These are phyloP conservation scores for Dicyrtomina minuta DNA, from an alignment of 2,888 invertebrate genomes.

Conservation along the genomic window DNA sequence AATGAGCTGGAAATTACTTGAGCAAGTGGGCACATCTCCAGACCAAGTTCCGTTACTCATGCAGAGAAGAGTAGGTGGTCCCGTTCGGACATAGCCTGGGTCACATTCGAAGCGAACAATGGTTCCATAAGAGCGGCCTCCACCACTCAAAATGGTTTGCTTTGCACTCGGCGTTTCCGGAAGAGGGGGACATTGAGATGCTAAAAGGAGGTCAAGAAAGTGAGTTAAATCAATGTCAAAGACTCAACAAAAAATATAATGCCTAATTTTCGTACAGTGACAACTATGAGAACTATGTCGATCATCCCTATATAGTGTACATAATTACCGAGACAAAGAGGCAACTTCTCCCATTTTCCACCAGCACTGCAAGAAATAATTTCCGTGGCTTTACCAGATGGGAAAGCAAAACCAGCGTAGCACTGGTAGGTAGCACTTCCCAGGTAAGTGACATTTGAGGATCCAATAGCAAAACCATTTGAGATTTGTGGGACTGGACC, in stretches of 20 bases:
- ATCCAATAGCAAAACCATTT: conserved; percentile 93
- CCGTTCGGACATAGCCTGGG: conserved; percentile 82
- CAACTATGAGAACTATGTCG: too few species aligned
- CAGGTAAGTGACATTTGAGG: conserved; percentile 90
- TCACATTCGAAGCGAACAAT: conserved; percentile 90
- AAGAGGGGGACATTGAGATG: conserved; percentile 85
- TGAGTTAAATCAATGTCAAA: too few species aligned
- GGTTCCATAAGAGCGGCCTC: conserved; percentile 88
- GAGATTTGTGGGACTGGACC: conserved; percentile 97
- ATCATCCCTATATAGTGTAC: too few species aligned
- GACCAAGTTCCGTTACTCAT: conserved; percentile 97
- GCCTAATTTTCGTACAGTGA: background rate
- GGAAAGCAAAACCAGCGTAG: conserved; percentile 92
- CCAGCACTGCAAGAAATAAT: conserved; percentile 85
- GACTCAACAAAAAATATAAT: background rate
- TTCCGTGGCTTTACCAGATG: conserved; percentile 82
- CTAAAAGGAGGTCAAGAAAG: conserved; percentile 59
- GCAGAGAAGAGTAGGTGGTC: conserved; percentile 85
- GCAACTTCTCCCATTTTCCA: conserved; percentile 89
- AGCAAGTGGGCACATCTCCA: conserved; percentile 82
- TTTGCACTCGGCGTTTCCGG: conserved; percentile 85
- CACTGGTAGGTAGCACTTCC: conserved; percentile 94
- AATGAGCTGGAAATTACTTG: conserved; percentile 61
- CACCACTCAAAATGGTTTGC: conserved; percentile 81
- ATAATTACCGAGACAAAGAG: conserved; percentile 75